Conservation (phyloP, 2,888 invertebrate genomes). For the Furcula furcula region DNA sequence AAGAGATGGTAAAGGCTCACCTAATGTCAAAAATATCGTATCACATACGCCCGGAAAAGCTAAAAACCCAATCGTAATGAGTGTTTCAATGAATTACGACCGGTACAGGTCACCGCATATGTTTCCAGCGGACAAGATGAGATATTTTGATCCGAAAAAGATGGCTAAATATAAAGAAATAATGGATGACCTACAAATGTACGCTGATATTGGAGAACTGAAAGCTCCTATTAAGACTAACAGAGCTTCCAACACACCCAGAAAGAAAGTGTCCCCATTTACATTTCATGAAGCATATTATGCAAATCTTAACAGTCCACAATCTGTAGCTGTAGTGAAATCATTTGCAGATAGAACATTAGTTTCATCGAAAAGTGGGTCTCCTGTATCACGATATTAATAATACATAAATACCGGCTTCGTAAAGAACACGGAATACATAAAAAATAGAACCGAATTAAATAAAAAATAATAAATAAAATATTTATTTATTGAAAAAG, state of each 20-base stretch:
- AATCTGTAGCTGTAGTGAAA: conserved; percentile 8
- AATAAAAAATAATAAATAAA: too few relatives aligned
- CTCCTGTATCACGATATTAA: neutral
- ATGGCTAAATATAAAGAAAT: conserved; percentile 60
- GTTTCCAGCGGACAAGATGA: conserved; percentile 13
- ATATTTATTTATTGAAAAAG: neutral
- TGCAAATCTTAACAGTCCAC: conserved; percentile 6
- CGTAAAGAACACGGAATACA: too few relatives aligned
- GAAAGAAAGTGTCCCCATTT: conserved; percentile 38
- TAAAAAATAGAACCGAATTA: too few relatives aligned
- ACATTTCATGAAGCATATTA: conserved; percentile 21
- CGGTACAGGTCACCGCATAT: conserved; percentile 20
- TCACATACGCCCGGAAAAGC: conserved; percentile 29
- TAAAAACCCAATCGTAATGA: conserved; percentile 52
- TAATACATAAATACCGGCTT: too few relatives aligned
- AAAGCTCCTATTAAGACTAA: conserved; percentile 50
- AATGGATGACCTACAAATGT: conserved; percentile 53
- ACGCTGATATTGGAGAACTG: conserved; percentile 50
- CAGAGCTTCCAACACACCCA: conserved; percentile 62
- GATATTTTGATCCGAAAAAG: conserved; percentile 41
- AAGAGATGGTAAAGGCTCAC: conserved; percentile 13
- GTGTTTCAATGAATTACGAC: conserved; percentile 42
- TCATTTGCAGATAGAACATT: conserved; percentile 21
- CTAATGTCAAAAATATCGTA: conserved; percentile 27
- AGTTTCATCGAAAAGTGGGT: conserved; percentile 8